Conservation (phyloP, 2,888 invertebrate species). For the Coenonympha arcania region DNA sequence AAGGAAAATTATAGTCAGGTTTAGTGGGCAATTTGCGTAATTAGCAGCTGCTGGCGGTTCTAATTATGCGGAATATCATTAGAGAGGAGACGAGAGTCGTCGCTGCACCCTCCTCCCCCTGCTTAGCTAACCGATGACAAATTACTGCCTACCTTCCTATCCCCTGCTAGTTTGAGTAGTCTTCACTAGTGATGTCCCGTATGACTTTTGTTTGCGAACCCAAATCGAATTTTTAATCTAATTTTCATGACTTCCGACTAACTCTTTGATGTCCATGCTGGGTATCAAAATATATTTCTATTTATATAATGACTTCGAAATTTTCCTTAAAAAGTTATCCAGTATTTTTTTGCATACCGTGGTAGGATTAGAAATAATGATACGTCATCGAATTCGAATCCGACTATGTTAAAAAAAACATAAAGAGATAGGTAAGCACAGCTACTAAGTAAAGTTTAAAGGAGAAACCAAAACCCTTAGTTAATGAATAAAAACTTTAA, state of each 20-base stretch:
- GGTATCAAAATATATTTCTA: no score
- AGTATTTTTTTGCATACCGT: no score
- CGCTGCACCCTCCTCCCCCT: slow-evolving; percentile 53
- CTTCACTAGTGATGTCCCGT: slow-evolving; percentile 2
- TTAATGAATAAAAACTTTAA: not conserved
- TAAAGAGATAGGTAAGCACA: no score
- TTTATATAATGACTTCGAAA: no score
- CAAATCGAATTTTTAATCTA: not conserved
- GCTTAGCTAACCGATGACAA: slow-evolving; percentile 72
- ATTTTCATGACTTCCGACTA: no score
- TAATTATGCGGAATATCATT: slow-evolving; percentile 72
- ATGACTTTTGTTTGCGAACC: not conserved
- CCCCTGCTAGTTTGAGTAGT: slow-evolving; percentile 61
- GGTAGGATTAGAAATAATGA: no score
- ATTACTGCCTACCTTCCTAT: slow-evolving; percentile 63
- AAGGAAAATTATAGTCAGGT: slow-evolving; percentile 62
- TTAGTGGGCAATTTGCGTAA: slow-evolving; percentile 71
- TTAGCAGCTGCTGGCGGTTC: slow-evolving; percentile 66
- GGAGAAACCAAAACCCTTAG: not conserved
- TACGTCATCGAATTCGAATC: no score
- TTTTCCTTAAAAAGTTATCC: no score
- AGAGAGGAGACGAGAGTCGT: slow-evolving; percentile 47
- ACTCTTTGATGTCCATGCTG: no score
- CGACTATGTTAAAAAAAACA: no score
- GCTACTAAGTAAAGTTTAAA: no score